Evolutionary conservation across 1,140 invertebrate species (phyloP), one percentile per base, ranked within the genome.

Genomic region (Drosophila serrata): DNA sequence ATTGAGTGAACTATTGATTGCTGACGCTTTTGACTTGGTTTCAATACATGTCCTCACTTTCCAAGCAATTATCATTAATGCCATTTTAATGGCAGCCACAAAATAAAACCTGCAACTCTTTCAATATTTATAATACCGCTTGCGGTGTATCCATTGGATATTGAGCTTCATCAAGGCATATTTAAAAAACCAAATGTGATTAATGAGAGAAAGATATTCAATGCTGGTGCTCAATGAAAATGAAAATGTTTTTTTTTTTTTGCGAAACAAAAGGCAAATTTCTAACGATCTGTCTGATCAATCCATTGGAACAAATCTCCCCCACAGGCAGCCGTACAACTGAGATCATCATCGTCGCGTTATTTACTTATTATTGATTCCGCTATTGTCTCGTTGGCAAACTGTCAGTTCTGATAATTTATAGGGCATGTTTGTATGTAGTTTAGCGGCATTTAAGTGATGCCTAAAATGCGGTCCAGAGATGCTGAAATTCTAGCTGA

Each of bases 261-360:
- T 72, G 58, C 3, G 51, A 37, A 70, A 53, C 48, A 53, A 49
- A 70, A 70, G 35, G 17, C 27, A 9, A 55, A 70, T 33, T 46
- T 46, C 49, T 70, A 57, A 27, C 19, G 49, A 31, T 58, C 45
- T 31, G 35, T 4, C 43, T 35, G 59, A 62, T 62, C 57, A 24
- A 17, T 67, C n/a, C 29, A 51, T 69, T 64, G 31, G 63, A 72
- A 70, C 49, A n/a, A 13, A 40, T 39, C 51, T n/a, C 48, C 33
- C 35, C 19, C 9, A n/a, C 49, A 35, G 27, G 69, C 69, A 73
- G 69, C 69, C 69, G 67, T 73, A 73, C 69, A 73, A 73, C 69
- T 84, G 81, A 84, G 81, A 84, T 84, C 81, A 84, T 84, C 81
- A 49, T 84, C 76, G 62, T 61, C 75, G 77, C 68, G 75, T 85